Conservation (phyloP, 2,888 invertebrate species). For the Cotesia congregata region DNA sequence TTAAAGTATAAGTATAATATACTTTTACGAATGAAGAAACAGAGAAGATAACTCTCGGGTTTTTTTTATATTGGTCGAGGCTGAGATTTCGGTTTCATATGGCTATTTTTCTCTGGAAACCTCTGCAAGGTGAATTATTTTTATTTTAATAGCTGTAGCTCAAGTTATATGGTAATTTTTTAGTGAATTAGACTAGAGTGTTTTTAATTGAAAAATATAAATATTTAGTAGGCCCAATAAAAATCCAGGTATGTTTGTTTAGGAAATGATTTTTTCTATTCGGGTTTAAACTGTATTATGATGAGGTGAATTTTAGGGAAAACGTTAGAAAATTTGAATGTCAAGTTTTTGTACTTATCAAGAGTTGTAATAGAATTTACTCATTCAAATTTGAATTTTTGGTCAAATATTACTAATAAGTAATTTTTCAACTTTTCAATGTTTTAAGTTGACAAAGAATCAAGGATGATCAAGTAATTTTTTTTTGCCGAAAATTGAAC, state of each 20-base stretch:
- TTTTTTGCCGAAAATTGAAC: no score
- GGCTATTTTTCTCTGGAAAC: conserved; percentile 48
- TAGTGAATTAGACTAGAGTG: conserved; percentile 16
- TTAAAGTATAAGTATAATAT: neutral
- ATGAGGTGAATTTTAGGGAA: no score
- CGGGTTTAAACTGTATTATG: neutral
- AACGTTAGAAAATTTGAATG: no score
- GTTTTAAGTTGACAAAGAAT: no score
- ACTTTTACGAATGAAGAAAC: neutral
- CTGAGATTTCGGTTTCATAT: conserved; percentile 48
- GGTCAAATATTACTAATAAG: no score
- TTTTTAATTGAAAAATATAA: neutral
- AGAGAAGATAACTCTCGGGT: conserved; percentile 16
- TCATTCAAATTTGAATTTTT: no score
- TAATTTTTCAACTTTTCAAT: no score
- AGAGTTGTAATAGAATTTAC: no score
- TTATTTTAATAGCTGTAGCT: conserved; percentile 51
- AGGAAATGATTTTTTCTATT: neutral
- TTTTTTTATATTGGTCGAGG: conserved; percentile 25
- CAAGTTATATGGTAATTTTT: conserved; percentile 61
- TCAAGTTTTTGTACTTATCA: no score
- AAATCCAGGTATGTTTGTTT: neutral
- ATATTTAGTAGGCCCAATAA: neutral
- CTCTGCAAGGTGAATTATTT: conserved; percentile 46
- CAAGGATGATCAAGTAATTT: no score